Conservation (phyloP, 2,797 vertebrate species). For the Poliocrania exsul region DNA sequence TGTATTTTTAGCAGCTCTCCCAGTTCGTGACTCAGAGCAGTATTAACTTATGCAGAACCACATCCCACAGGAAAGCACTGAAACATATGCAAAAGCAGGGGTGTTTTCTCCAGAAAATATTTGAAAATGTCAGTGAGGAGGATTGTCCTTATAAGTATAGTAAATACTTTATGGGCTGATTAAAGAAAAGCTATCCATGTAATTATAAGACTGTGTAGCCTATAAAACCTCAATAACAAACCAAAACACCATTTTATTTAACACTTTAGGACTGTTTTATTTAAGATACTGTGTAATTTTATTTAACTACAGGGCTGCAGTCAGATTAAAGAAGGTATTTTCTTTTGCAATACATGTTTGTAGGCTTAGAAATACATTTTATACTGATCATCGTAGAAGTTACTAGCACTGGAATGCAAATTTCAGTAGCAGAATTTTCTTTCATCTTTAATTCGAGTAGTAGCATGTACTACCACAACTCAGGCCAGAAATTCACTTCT, state of each 20-base stretch:
- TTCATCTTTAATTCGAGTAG: neutral
- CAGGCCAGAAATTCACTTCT: neutral
- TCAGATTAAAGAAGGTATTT: neutral
- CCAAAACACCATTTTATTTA: neutral
- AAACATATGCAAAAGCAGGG: rapidly evolving
- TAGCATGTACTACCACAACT: neutral
- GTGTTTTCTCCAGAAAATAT: neutral
- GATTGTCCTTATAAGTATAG: neutral
- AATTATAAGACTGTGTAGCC: neutral
- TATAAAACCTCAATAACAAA: neutral
- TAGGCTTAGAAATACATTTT: neutral
- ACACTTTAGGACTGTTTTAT: neutral
- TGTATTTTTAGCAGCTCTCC: neutral
- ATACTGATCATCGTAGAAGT: neutral
- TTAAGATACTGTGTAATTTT: neutral
- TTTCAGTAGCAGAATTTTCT: neutral
- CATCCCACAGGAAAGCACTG: neutral
- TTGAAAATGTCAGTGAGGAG: neutral
- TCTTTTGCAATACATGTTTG: neutral
- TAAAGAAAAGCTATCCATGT: neutral
- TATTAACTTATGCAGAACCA: neutral
- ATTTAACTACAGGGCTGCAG: neutral
- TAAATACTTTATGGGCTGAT: neutral
- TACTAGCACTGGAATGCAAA: neutral
- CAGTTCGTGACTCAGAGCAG: neutral